Evolutionary conservation across 2,113 vertebrate genomes (phyloP), one percentile per base, ranked within the genome.

Genomic region (Strix uralensis): DNA sequence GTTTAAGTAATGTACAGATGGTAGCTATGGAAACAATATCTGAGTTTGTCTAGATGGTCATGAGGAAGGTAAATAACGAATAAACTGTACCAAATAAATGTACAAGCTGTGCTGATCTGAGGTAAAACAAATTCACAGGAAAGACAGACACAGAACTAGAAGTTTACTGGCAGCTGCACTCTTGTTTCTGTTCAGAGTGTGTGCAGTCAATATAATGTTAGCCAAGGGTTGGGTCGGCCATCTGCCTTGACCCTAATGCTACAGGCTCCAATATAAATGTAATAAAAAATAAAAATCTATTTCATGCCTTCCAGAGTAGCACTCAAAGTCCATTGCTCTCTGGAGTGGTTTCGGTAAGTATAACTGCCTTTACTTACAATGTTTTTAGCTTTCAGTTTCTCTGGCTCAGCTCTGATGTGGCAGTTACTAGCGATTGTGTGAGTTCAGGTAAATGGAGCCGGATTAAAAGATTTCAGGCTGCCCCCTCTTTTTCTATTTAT

Each of bases 11-110:
- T 52, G 54, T 94, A 77, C 22, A 82, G 81, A 62, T 67, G 84
- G 78, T 92, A 95, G 54, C 89, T 82, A 92, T 94, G 78, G 95
- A 95, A 94, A 97, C 86, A 62, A 36, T 94, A 95, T 91, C 73
- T 18, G 47, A 92, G 13, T 91, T 91, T 87, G 32, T 73, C 80
- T 95, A 66, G 57, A 73, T 94, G 90, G 65, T 69, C 69, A 71
- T 57, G 38, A 94, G 47, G 69, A 95, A 90, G 3, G 2, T 92
- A 95, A 96, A 90, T 86, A 86, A 81, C 29, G 69, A 96, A 63
- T 83, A 86, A 90, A 92, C 5, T 0, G 0, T 81, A 86, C 51
- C 10, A 86, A 96, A 86, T 92, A 93, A 92, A 81, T 78, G 88
- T 95, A 81, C 65, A 81, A 75, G 38, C 52, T 79, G 61, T 89